A percentile compares a stretch with the other conserved stretches of the same genome.
phyloP scores from a whole-genome alignment of 2,797 vertebrate genomes.

The Intellagama lesueurii region DNA sequence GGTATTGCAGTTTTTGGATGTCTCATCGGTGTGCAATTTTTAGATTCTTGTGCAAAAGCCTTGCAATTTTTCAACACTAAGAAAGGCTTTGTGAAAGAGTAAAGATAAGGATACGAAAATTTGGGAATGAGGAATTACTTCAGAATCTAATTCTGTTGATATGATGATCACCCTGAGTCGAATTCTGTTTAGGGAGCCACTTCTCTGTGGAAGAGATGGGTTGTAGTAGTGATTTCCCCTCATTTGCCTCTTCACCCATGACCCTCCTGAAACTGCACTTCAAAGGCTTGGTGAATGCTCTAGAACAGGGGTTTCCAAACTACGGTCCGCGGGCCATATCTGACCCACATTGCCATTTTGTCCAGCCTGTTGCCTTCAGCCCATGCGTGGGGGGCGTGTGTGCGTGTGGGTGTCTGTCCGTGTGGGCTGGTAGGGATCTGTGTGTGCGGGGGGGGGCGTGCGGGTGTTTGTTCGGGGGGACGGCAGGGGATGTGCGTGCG shows the following conservation, averaged over 20 bases:
- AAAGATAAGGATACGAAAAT: background rate
- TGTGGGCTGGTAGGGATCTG: background rate
- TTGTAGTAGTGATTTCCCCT: background rate
- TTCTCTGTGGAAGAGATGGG: background rate
- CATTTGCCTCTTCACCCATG: background rate
- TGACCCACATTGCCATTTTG: background rate
- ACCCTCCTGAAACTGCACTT: background rate
- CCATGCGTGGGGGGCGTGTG: background rate
- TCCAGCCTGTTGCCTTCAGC: too few relatives aligned
- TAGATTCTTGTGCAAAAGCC: background rate
- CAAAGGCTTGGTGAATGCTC: background rate
- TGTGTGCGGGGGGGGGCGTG: background rate
- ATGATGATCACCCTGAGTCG: background rate
- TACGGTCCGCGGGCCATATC: background rate
- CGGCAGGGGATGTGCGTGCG: too few relatives aligned
- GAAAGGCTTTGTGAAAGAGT: background rate
- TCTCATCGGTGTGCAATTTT: background rate
- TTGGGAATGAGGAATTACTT: background rate
- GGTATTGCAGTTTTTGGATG: background rate
- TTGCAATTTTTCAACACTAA: background rate
- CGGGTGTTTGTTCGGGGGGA: too few relatives aligned
- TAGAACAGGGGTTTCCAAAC: background rate
- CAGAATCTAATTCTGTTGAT: background rate
- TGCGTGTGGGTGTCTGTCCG: background rate
- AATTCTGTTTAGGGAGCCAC: background rate